Evolutionary conservation across 2,797 vertebrate genomes (phyloP), one percentile per base, ranked within the genome.

Genomic region (Halcyon chelicuti): DNA sequence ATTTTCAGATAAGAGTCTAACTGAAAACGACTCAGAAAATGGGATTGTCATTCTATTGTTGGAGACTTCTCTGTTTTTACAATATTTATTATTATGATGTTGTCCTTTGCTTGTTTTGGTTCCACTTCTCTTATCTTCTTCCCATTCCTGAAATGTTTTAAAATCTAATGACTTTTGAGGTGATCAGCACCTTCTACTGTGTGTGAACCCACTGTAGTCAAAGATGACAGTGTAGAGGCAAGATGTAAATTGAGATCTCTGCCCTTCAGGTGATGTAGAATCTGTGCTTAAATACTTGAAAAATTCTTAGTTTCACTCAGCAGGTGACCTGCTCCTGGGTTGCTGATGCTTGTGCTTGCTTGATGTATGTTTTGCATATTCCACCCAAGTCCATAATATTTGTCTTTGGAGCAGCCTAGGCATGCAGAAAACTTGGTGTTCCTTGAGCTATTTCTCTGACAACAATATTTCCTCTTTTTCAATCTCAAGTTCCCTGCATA

Each of bases 361-460:
- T 61, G 49, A 42, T 3, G 1, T 14, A 7, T 0, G 0, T 55
- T n/a, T 63, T 1, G 3, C 42, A 2, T 4, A 4, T 46, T 81
- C 12, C 68, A 7, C 16, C 18, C 4, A 2, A 78, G 44, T 8
- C 17, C 54, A 12, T 12, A 21, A 4, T 85, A 3, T 54, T 89
- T 91, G 12, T 5, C 12, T n/a, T 44, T 73, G 42, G 54, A 46
- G 6, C 10, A 72, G 5, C 11, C 29, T 23, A 3, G 21, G 4
- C 10, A 17, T 19, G 5, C 2, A 14, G n/a, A 19, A 0, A 67
- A 10, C 21, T 49, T 44, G 20, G 10, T 55, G 21, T 63, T 86
- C 29, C 37, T 61, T 33, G 28, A 71, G 28, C 19, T 84, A 1
- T 19, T 66, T 74, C 74, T 72, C 62, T 54, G 47, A 70, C 5